A percentile compares a stretch with the other conserved stretches of the same genome.
These are phyloP conservation scores for Oedothorax gibbosus DNA, from an alignment of 1,140 invertebrate genomes.

Conservation along the genomic window DNA sequence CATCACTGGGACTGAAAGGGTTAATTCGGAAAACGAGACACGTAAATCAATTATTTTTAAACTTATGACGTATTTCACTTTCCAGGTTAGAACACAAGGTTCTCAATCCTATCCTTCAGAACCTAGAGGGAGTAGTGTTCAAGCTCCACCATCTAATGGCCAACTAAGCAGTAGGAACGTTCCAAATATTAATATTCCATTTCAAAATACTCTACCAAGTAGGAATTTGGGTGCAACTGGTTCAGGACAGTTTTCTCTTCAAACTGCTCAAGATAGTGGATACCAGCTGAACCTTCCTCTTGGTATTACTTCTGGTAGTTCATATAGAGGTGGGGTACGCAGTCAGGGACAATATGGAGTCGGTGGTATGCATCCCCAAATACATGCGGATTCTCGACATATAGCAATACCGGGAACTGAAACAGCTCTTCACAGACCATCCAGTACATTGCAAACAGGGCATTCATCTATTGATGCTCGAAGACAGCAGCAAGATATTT, in stretches of 20 bases:
- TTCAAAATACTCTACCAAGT: conserved; percentile 1
- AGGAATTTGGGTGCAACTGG: not conserved
- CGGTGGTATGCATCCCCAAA: conserved; percentile 7
- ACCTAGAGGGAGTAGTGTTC: not conserved
- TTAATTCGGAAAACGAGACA: too few species aligned
- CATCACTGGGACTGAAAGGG: too few species aligned
- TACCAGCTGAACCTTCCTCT: conserved; percentile 52
- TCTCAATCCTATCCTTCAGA: conserved; percentile 22
- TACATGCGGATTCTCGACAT: not conserved
- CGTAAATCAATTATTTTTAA: not conserved
- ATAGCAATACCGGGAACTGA: too few species aligned
- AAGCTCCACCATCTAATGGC: not conserved
- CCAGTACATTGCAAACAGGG: not conserved
- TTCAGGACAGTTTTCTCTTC: conserved; percentile 28
- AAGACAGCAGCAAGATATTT: too few species aligned
- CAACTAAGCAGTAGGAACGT: not conserved
- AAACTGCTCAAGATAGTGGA: conserved; percentile 44
- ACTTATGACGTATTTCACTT: not conserved
- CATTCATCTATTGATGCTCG: not conserved
- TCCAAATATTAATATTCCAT: not conserved
- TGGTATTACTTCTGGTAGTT: conserved; percentile 26
- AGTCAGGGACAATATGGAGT: conserved; percentile 47
- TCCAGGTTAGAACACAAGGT: conserved; percentile 17
- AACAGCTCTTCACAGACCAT: conserved; percentile 10
- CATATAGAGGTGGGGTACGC: conserved; percentile 37